Evolutionary conservation across 2,888 invertebrate species (phyloP).

Genomic region (Ramazzottius varieornatus): DNA sequence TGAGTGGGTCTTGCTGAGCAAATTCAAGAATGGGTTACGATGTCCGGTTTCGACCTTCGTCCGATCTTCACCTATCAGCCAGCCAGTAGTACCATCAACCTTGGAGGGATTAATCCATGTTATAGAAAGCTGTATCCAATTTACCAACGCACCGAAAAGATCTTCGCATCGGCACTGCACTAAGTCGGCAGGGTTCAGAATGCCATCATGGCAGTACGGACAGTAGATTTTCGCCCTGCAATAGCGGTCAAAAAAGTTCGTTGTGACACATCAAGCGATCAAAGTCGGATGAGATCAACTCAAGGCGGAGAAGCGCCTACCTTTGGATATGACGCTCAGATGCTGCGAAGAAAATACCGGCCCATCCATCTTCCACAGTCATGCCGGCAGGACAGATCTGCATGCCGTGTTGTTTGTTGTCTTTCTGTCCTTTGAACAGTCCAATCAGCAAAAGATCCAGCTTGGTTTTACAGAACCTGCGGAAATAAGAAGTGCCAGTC

Average conservation of each 20-base stretch:
- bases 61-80: too few relatives aligned
- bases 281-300: too few relatives aligned
- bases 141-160: too few relatives aligned
- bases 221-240: background rate
- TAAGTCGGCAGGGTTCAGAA: too few relatives aligned
- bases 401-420: background rate
- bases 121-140: too few relatives aligned
- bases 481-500: background rate
- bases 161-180: too few relatives aligned
- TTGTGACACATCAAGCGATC: too few relatives aligned
- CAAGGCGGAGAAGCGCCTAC: too few relatives aligned
- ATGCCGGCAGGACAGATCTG: background rate
- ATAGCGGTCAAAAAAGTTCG: too few relatives aligned
- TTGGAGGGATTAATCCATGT: too few relatives aligned
- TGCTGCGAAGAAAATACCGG: background rate
- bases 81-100: too few relatives aligned
- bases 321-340: background rate
- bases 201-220: background rate
- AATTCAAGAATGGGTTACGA: background rate
- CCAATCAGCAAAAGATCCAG: background rate
- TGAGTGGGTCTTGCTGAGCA: background rate
- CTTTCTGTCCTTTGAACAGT: background rate
- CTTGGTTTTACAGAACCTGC: background rate
- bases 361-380: background rate
- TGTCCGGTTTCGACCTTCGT: too few relatives aligned